These are phyloP conservation scores for Polydrusus pterygomalis DNA, from an alignment of 2,888 invertebrate genomes.

Conservation along the genomic window DNA sequence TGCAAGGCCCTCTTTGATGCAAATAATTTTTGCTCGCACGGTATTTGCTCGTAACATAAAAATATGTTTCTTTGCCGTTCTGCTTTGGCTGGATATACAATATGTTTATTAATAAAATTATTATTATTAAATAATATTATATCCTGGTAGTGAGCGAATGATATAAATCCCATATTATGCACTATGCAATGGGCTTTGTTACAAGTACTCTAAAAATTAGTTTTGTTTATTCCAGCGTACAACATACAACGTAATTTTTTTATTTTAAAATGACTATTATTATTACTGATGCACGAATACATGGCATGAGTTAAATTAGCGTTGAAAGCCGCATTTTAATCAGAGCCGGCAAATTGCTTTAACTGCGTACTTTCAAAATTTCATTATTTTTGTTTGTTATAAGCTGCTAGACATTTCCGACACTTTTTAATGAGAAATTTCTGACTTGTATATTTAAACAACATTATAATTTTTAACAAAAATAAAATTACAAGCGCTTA, in stretches of 20 bases:
- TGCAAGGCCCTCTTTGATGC: too few relatives aligned
- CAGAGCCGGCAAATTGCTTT: slow-evolving; percentile 23
- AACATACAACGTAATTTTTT: too few relatives aligned
- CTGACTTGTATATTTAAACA: neutral
- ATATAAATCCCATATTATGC: too few relatives aligned
- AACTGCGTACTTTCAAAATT: slow-evolving; percentile 14
- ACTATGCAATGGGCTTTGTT: too few relatives aligned
- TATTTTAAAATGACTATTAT: neutral
- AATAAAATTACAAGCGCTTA: neutral
- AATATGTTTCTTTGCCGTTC: too few relatives aligned
- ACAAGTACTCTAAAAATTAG: too few relatives aligned
- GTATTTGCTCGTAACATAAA: too few relatives aligned
- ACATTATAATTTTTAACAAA: neutral
- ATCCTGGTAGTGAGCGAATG: too few relatives aligned
- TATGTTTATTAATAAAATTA: too few relatives aligned
- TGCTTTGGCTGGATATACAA: too few relatives aligned
- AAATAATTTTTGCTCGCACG: too few relatives aligned
- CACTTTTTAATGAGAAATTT: slow-evolving; percentile 17
- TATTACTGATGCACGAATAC: slow-evolving; percentile 24
- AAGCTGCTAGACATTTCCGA: slow-evolving; percentile 11
- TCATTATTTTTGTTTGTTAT: slow-evolving; percentile 23
- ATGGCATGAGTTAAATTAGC: neutral
- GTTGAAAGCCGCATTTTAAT: slow-evolving; percentile 19
- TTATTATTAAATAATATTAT: too few relatives aligned
- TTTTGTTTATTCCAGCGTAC: neutral